Conservation (phyloP, 2,113 vertebrate genomes). For the Pseudopipra pipra region DNA sequence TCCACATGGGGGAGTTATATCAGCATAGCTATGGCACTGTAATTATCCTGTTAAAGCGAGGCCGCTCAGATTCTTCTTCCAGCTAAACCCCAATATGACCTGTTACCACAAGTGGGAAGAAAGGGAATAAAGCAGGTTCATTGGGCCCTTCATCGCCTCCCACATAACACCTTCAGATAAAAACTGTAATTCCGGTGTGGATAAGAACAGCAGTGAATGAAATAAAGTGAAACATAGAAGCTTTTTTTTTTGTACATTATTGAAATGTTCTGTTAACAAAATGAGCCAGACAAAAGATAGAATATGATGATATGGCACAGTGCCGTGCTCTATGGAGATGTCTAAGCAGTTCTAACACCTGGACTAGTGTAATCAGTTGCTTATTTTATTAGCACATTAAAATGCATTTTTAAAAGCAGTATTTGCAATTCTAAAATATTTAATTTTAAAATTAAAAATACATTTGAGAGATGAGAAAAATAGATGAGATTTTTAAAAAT, state of each 20-base stretch:
- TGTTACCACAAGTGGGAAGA: constrained; percentile 22
- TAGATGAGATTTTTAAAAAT: background rate
- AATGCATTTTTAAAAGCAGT: background rate
- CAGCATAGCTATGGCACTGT: constrained; percentile 4
- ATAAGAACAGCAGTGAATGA: constrained; percentile 12
- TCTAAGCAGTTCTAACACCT: constrained; percentile 47
- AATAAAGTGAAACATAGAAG: background rate
- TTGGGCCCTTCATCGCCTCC: constrained; percentile 24
- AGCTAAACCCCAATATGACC: background rate
- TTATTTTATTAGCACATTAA: constrained; percentile 22
- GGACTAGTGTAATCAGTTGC: background rate
- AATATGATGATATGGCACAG: constrained; percentile 9
- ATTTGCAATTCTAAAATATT: constrained; percentile 7
- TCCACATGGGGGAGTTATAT: constrained; percentile 58
- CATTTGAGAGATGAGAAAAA: background rate
- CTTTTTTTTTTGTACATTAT: background rate
- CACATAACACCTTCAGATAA: constrained; percentile 2
- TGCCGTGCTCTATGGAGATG: background rate
- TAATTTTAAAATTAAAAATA: constrained; percentile 39
- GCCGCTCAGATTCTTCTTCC: background rate
- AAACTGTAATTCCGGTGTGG: background rate
- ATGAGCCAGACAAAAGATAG: background rate
- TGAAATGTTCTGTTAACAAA: constrained; percentile 27
- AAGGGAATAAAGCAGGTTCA: constrained; percentile 19
- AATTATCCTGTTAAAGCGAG: background rate